Conservation (phyloP, 2,888 invertebrate genomes). For the Chaitophorus viminalis region DNA sequence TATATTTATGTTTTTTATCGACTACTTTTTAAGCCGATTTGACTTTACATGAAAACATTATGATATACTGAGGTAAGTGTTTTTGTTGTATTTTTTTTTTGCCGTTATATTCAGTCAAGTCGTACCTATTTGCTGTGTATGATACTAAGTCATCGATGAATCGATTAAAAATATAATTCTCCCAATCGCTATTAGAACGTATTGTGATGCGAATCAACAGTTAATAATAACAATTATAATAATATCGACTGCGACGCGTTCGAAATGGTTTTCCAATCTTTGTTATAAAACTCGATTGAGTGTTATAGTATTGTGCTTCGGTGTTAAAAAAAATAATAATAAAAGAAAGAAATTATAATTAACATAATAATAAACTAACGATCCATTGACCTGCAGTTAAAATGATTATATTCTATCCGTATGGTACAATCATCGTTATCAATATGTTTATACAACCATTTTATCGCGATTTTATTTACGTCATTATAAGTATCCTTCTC, state of each 20-base stretch:
- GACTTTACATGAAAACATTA: neutral
- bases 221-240: neutral
- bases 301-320: neutral
- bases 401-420: neutral
- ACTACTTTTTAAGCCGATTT: neutral
- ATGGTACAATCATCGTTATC: neutral
- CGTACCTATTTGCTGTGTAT: too few relatives aligned
- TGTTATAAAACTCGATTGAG: neutral
- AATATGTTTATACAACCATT: neutral
- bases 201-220: too few relatives aligned
- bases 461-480: neutral
- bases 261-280: neutral
- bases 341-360: too few relatives aligned
- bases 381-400: neutral
- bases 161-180: neutral
- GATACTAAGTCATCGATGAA: neutral
- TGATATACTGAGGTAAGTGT: neutral
- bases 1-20: neutral
- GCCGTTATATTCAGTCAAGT: neutral
- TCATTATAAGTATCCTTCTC: neutral
- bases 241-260: neutral
- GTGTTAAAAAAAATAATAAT: neutral
- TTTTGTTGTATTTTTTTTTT: neutral
- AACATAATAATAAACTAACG: neutral
- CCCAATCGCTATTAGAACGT: too few relatives aligned